Base-by-base conservation (phyloP, 2,888 invertebrate species). In the Mesochorus sp. region DNA sequence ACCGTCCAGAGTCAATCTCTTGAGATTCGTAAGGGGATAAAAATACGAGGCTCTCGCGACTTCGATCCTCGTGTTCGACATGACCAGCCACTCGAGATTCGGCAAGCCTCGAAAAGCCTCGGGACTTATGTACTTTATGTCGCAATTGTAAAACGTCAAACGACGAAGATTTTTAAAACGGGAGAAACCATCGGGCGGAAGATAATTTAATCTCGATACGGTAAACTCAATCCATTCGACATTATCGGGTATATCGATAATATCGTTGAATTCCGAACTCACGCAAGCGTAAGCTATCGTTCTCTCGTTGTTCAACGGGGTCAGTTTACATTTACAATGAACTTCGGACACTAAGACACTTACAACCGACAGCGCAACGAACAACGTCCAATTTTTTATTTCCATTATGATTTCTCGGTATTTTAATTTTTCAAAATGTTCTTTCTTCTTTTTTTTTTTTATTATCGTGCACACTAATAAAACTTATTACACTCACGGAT, bases 141-240 rank as follows among this genome's bases (percentile, higher is more conserved):
- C 83, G 28, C 88, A 87, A 75, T 88, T 87, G 80, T 86, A 88
- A 39, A 88, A 88, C 1, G 87, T 83, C 12, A 88, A 64, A 19
- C 82, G 80, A 0, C 80, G 71, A 3, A 88, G 78, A 53, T 83
- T 71, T 2, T 19, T 51, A 61, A 88, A 88, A 34, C 84, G 81
- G 0, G 42, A 59, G 37, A 88, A 88, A 19, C 83, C 86, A 47
- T 83, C 83, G 10, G 81, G 37, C 0, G 84, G 83, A 6, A 88
- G 84, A 6, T 57, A 26, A 3, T 77, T 70, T 44, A 88, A 79
- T 3, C 84, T 83, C 3, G 86, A 85, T 14, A 88, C 87, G 6
- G 88, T 85, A 67, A 88, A 87, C 59, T 88, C 88, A 64, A 88
- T 88, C 88, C 87, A 88, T 26, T 87, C 85, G 8, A 84, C 82